Evolutionary conservation across 2,888 invertebrate genomes (phyloP), one percentile per base, ranked within the genome.

Genomic region (Drosophila barbarae): DNA sequence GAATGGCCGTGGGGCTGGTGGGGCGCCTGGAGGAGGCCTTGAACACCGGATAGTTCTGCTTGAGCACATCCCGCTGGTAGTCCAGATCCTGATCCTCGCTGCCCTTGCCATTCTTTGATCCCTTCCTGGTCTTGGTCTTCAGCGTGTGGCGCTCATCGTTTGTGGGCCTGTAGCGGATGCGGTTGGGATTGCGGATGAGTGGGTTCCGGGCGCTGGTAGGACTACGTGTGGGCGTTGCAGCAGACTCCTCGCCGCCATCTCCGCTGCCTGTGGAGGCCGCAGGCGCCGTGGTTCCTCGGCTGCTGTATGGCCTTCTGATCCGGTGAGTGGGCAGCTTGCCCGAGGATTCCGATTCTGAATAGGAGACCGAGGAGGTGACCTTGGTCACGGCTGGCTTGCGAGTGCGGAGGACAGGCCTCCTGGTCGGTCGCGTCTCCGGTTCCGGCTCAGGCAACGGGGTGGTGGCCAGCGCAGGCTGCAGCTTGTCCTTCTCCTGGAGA

Each of bases 11-110:
- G 12, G 88, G 86, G 30, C 87, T 88, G 10, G 84, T 85, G n/a
- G 86, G 87, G 0, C 81, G 78, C 15, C 88, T 76, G 0, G 85
- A 71, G 1, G 85, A 60, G 1, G 87, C 84, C 65, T 91, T 92
- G 7, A 92, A 92, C 0, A 92, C 91, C 2, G 93, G 93, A 76
- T 93, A 93, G 72, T 93, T 93, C 79, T 93, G 93, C 74, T 93
- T 92, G 6, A 93, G 84, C 3, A 93, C 91, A 81, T 93, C 93
- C 68, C 93, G 90, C 86, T 93, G 93, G 71, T 93, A 93, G 3
- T 92, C 93, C 67, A 93, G 63, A 60, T 90, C 90, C 57, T 89
- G 87, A 49, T 82, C 86, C 28, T 79, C 85, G 10, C 65, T 70
- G 0, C 68, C 74, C 13, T 83, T 83, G 10, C 78, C 73, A 13